Evolutionary conservation across 2,888 invertebrate genomes (phyloP), one percentile per base, ranked within the genome.

Genomic region (Callinectes sapidus): DNA sequence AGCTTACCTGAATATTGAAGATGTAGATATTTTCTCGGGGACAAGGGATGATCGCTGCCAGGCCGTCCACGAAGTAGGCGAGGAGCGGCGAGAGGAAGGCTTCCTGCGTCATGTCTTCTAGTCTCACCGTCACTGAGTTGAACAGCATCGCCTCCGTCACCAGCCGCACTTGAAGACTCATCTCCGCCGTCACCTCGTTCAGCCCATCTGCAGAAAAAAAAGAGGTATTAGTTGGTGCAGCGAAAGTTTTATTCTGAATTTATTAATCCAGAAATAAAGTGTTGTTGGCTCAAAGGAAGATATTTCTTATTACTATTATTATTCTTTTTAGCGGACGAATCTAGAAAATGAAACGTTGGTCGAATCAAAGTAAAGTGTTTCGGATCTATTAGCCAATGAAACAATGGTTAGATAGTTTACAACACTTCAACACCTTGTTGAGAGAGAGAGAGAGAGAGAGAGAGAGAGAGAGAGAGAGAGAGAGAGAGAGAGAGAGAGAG

Each of bases 111-210:
- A 99, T 98, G 95, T 98, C 98, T 95, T 98, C 98, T 32, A 99
- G 96, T 2, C 99, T 97, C 0, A 99, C 98, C 0, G 99, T 99
- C 81, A 99, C 98, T 0, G 99, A 98, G 96, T 98, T 98, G 95
- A 97, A 97, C 1, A 99, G 96, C 98, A 99, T 99, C 95, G 98
- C 98, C 95, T 98, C 98, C 0, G 99, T 99, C 93, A 99, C 98
- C 54, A 99, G 96, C 0, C 98, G 97, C 0, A 99, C 99, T 0
- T 97, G 97, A 0, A 99, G 96, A 94, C 98, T 98, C 98, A 99
- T 99, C 95, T 98, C 97, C 0, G 99, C 98, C 96, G 98, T 98
- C 0, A 98, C 97, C 96, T 98, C 98, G 96, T 99, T 99, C 14
- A 98, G 97, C 0, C 99, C 99, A 96, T 99, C 99, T 97, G 95